These are phyloP conservation scores for Heliconius nattereri DNA, from an alignment of 1,140 invertebrate genomes.

Conservation along the genomic window DNA sequence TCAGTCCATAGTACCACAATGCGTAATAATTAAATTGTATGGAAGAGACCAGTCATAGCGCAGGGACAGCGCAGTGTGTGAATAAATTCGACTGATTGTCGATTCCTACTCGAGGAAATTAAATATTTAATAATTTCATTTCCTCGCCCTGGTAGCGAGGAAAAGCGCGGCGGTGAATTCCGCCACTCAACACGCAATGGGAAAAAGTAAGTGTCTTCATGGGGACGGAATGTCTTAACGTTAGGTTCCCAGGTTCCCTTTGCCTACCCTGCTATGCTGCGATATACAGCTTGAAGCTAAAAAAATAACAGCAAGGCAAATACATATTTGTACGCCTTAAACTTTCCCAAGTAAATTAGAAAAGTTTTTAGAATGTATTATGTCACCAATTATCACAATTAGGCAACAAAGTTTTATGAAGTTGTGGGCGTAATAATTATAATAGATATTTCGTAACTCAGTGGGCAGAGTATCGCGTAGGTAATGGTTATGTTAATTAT, in stretches of 20 bases:
- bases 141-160: no score
- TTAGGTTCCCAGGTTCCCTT: no score
- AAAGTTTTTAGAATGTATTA: neutral
- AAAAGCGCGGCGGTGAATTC: no score
- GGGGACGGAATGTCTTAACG: no score
- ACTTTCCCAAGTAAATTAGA: conserved; percentile 15
- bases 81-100: no score
- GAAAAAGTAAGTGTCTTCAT: no score
- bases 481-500: neutral
- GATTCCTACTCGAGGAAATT: no score
- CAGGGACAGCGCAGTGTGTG: no score
- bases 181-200: no score
- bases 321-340: neutral
- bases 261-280: no score
- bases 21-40: neutral
- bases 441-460: conserved; percentile 19
- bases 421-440: conserved; percentile 20
- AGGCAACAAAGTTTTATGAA: conserved; percentile 17
- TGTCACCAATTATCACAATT: conserved; percentile 21
- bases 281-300: no score
- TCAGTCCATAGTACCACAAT: neutral
- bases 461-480: conserved; percentile 15
- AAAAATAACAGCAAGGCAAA: neutral
- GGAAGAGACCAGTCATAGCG: neutral
- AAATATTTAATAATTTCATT: no score